Evolutionary conservation across 2,113 vertebrate species (phyloP).

Genomic region (Psilopogon haemacephalus): DNA sequence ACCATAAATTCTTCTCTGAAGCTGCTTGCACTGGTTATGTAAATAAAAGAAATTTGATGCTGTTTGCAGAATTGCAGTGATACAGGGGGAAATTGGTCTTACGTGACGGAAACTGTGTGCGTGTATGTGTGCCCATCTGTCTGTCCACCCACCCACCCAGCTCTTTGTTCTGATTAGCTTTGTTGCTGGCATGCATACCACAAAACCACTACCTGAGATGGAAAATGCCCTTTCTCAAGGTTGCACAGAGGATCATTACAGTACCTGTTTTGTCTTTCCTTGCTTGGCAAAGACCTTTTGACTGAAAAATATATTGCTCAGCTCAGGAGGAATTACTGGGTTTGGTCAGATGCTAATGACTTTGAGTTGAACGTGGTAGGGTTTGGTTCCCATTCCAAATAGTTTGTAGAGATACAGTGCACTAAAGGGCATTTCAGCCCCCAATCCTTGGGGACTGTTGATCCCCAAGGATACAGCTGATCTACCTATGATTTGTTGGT

Average conservation of each 20-base stretch:
- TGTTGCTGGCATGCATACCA: background rate
- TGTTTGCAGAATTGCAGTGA: constrained; percentile 30
- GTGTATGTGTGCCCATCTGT: background rate
- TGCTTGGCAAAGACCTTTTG: background rate
- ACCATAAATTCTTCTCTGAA: constrained; percentile 38
- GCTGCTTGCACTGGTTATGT: constrained; percentile 42
- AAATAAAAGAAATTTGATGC: constrained; percentile 47
- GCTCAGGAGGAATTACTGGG: background rate
- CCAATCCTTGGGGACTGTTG: background rate
- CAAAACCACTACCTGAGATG: background rate
- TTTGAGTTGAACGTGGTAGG: background rate
- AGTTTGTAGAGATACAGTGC: background rate
- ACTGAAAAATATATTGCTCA: background rate
- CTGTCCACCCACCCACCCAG: background rate
- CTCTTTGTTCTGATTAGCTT: background rate
- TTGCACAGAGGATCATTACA: background rate
- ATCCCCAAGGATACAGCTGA: constrained; percentile 1
- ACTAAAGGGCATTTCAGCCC: background rate
- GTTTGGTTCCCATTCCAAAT: background rate
- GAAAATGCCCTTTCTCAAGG: constrained; percentile 3
- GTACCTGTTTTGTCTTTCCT: constrained; percentile 4
- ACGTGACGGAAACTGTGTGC: rapidly evolving
- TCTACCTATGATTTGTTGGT: background rate
- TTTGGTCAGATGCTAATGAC: background rate
- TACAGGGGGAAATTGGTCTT: background rate